Conservation (phyloP, 2,113 vertebrate genomes). For the Oryzias melastigma region DNA sequence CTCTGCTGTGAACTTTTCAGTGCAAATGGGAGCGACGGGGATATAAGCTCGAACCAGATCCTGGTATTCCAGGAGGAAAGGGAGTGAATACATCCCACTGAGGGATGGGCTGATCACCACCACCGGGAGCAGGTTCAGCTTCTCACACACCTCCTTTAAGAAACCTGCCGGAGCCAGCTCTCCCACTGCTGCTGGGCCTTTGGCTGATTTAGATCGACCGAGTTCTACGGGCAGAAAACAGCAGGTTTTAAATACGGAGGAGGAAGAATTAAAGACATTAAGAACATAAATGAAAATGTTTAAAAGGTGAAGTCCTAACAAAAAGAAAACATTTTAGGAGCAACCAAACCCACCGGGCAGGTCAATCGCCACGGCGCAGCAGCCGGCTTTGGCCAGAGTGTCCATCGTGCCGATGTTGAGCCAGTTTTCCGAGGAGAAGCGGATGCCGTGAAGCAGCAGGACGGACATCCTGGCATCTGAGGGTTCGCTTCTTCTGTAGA, state of each 20-base stretch:
- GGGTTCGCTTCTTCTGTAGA: conserved; percentile 82
- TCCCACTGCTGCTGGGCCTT: conserved; percentile 78
- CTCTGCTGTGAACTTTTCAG: conserved; percentile 82
- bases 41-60: conserved; percentile 84
- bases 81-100: conserved; percentile 96
- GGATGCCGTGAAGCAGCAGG: conserved; percentile 91
- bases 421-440: conserved; percentile 94
- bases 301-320: too few species aligned
- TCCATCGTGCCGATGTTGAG: conserved; percentile 82
- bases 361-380: conserved; percentile 87
- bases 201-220: conserved; percentile 82
- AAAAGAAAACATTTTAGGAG: not conserved
- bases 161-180: conserved; percentile 82
- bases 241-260: not conserved
- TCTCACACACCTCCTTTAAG: conserved; percentile 81
- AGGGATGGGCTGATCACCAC: conserved; percentile 94
- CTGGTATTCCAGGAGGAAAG: conserved; percentile 84
- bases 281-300: too few species aligned
- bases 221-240: conserved; percentile 74
- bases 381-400: conserved; percentile 82
- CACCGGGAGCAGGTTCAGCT: conserved; percentile 75
- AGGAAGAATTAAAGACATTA: too few species aligned
- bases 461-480: conserved; percentile 65
- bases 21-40: conserved; percentile 95
- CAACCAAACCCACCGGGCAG: conserved; percentile 82